Evolutionary conservation across 2,797 vertebrate species (phyloP).

Genomic region (Danio jaintianensis): DNA sequence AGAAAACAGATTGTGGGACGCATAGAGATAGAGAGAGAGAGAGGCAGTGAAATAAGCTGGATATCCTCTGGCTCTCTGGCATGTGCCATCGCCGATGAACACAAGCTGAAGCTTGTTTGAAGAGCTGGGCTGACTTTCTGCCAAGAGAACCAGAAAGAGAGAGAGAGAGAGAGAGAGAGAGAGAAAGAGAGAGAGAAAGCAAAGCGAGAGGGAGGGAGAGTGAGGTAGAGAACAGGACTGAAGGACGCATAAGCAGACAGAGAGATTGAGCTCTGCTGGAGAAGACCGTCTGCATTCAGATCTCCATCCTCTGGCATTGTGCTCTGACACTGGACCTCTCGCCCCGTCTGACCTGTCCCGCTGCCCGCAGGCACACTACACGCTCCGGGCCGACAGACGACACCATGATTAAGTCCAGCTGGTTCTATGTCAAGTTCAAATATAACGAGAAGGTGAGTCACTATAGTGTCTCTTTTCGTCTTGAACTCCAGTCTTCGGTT

Average conservation of each 20-base stretch:
- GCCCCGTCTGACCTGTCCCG: neutral
- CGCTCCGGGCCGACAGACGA: slow-evolving; percentile 5
- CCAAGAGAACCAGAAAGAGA: slow-evolving; percentile 70
- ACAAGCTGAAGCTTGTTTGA: slow-evolving; percentile 84
- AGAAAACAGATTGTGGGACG: slow-evolving; percentile 29
- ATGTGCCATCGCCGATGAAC: slow-evolving; percentile 83
- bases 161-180: slow-evolving; percentile 55
- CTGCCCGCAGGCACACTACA: neutral
- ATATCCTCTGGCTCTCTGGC: slow-evolving; percentile 83
- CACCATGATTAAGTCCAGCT: slow-evolving; percentile 96
- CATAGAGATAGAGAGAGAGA: slow-evolving; percentile 43
- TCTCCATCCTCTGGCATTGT: slow-evolving; percentile 38
- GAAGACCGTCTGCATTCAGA: slow-evolving; percentile 27
- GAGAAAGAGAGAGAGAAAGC: slow-evolving; percentile 61
- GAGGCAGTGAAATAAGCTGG: slow-evolving; percentile 54
- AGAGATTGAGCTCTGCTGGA: slow-evolving; percentile 36
- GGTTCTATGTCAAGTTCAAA: slow-evolving; percentile 99
- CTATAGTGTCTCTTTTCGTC: neutral
- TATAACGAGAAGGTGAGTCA: slow-evolving; percentile 94
- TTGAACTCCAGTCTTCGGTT: neutral
- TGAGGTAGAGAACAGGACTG: neutral
- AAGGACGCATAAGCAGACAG: slow-evolving; percentile 24
- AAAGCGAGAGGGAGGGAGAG: slow-evolving; percentile 60
- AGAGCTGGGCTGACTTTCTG: slow-evolving; percentile 85
- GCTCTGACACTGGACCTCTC: slow-evolving; percentile 21